A percentile compares a stretch with the other conserved stretches of the same genome.
Evolutionary conservation across 2,888 invertebrate genomes (phyloP).

Genomic region (Thymelicus sylvestris): DNA sequence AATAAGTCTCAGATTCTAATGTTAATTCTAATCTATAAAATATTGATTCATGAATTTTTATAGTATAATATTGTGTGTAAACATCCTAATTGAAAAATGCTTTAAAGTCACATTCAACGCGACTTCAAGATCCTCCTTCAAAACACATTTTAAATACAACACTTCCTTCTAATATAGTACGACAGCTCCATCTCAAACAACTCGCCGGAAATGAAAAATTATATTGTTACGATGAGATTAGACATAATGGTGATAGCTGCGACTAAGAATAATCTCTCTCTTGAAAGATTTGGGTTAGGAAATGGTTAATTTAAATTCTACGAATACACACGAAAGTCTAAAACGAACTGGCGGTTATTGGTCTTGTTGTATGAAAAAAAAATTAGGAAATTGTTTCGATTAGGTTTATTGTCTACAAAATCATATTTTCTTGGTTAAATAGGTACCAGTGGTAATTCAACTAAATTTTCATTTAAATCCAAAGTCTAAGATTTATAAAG

Average conservation of each 20-base stretch:
- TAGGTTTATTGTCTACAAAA: too few species aligned
- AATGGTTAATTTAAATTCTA: constrained; percentile 26
- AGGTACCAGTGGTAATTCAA: background rate
- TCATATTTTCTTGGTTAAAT: too few species aligned
- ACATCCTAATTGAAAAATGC: too few species aligned
- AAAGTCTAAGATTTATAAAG: background rate
- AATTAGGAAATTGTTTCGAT: too few species aligned
- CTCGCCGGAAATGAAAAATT: constrained; percentile 30
- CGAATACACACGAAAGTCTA: background rate
- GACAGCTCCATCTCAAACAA: constrained; percentile 18
- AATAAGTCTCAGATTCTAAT: too few species aligned
- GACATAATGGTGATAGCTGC: constrained; percentile 27
- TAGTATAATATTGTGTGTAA: too few species aligned
- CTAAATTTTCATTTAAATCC: background rate
- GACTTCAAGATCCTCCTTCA: too few species aligned
- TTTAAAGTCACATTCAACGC: too few species aligned
- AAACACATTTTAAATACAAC: background rate
- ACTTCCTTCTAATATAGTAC: background rate
- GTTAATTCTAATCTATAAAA: too few species aligned
- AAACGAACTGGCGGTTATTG: background rate
- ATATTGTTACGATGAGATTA: constrained; percentile 28
- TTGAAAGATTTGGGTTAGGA: constrained; percentile 26
- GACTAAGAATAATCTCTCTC: constrained; percentile 22
- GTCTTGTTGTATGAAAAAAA: too few species aligned
- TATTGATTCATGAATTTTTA: too few species aligned